A percentile compares a stretch with the other conserved stretches of the same genome.
phyloP scores from a whole-genome alignment of 2,797 vertebrate species.

The Propithecus perrieri region DNA sequence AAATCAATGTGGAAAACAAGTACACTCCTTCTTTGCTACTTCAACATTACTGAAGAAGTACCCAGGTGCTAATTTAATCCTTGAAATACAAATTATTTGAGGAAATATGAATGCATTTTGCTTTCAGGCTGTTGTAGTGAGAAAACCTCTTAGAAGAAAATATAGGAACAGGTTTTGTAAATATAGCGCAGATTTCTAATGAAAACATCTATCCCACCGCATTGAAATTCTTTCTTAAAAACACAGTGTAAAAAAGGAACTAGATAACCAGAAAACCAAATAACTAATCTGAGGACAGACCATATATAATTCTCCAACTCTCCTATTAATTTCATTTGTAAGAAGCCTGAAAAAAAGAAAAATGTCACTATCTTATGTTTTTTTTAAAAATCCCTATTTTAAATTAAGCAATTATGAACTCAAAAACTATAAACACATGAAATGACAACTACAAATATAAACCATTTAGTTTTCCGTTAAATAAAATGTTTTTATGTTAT shows the following conservation, averaged over 20 bases:
- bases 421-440: conserved; percentile 35
- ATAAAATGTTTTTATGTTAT: conserved; percentile 70
- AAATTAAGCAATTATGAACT: conserved; percentile 36
- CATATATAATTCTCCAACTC: not conserved
- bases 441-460: conserved; percentile 75
- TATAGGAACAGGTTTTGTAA: not conserved
- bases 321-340: conserved; percentile 43
- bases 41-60: not conserved
- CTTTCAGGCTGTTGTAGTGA: not conserved
- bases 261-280: not conserved
- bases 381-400: conserved; percentile 41
- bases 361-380: not conserved
- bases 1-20: conserved; percentile 18
- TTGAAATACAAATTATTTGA: conserved; percentile 24
- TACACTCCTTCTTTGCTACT: not conserved
- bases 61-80: conserved; percentile 17
- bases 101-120: conserved; percentile 11
- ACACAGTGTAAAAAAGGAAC: not conserved
- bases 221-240: conserved; percentile 32
- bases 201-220: not conserved
- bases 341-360: not conserved
- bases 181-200: not conserved
- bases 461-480: conserved; percentile 64
- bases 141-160: conserved; percentile 35
- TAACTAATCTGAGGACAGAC: conserved; percentile 25